phyloP scores from a whole-genome alignment of 2,113 vertebrate species.

The Suncus etruscus region DNA sequence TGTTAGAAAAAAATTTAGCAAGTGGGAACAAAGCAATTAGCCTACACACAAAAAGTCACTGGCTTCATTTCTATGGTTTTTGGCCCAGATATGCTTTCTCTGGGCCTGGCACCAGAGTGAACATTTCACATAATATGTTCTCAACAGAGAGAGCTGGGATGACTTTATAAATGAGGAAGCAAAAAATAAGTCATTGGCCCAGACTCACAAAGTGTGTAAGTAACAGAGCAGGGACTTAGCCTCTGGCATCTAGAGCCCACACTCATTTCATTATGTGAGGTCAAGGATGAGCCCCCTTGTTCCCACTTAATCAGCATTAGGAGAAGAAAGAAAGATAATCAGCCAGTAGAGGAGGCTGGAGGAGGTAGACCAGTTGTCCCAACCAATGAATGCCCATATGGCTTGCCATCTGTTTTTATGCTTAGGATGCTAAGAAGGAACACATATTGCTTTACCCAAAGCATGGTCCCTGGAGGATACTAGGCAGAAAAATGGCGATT shows the following conservation, averaged over 20 bases:
- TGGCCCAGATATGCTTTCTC: neutral
- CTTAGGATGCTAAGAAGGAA: neutral
- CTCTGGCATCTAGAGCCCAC: neutral
- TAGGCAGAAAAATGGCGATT: neutral
- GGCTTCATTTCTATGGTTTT: neutral
- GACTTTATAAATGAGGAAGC: conserved; percentile 47
- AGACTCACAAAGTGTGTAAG: conserved; percentile 18
- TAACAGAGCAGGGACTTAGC: conserved; percentile 20
- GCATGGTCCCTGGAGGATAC: neutral
- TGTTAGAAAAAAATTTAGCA: too few species aligned
- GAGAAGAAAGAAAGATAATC: neutral
- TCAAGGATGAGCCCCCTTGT: neutral
- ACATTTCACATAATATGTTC: neutral
- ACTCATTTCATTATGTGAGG: neutral
- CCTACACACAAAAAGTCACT: neutral
- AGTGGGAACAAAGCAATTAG: neutral
- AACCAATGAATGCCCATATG: neutral
- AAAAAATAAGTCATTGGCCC: conserved; percentile 38
- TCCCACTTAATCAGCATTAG: neutral
- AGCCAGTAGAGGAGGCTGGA: neutral
- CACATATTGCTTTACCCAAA: neutral
- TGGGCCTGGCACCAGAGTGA: neutral
- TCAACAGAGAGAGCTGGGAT: conserved; percentile 20
- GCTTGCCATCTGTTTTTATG: neutral
- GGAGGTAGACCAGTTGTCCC: neutral